Evolutionary conservation across 2,113 vertebrate species (phyloP), one percentile per base, ranked within the genome.

Genomic region (Nothoprocta perdicaria): DNA sequence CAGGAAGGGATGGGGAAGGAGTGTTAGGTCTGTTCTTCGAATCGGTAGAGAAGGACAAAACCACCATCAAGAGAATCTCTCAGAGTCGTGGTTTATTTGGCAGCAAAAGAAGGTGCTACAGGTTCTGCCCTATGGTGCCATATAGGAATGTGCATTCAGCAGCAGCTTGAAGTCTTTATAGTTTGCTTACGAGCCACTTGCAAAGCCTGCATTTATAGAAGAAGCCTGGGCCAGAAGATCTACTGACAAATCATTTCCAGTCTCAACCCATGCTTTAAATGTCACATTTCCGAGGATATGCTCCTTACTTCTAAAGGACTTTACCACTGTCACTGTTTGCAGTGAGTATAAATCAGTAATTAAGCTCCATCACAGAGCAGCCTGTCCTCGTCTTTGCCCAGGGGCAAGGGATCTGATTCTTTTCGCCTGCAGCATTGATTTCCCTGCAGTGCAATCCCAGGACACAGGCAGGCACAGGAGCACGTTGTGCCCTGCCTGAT

Each of bases 101-200:
- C n/a, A n/a, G n/a, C n/a, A n/a, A n/a, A n/a, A n/a, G n/a, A n/a
- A n/a, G 41, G 31, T 41, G 46, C 14, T 52, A 46, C 55, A 48
- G 43, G 4, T 19, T 14, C 31, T 86, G 53, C 38, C 84, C 61
- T 57, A 1, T 22, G 21, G 52, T 60, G 80, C 80, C 77, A 67
- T 43, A 53, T 45, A 72, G 65, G 65, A 90, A 75, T 8, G 22
- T 52, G 17, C 5, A 0, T 24, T 76, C 66, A 45, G 33, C 14
- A 0, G 0, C 67, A 91, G 41, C 26, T n/a, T 0, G 0, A 52
- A 43, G 35, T 16, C 77, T 48, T 50, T 53, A 8, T 27, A 66
- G 10, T 40, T 68, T 6, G 2, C 19, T 27, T 40, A 19, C 33
- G 57, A 68, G n/a, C 8, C 16, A 0, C 0, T 21, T 9, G 3